These are phyloP conservation scores for Poeciliopsis prolifica DNA, from an alignment of 2,113 vertebrate genomes.

Conservation along the genomic window DNA sequence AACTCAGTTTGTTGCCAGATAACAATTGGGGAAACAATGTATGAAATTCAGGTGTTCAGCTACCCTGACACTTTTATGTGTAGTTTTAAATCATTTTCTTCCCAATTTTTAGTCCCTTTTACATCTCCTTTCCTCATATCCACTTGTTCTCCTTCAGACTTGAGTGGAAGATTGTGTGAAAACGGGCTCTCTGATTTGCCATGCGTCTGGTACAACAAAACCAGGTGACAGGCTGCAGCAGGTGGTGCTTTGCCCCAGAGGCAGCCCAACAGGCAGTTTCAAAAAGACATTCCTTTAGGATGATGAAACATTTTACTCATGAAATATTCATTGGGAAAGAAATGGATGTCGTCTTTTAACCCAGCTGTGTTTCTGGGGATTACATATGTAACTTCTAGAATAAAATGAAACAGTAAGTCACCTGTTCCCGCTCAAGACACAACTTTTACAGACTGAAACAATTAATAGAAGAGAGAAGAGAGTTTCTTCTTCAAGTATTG, in stretches of 20 bases:
- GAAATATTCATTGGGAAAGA: conserved; percentile 21
- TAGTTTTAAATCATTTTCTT: not conserved
- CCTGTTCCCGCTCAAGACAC: not conserved
- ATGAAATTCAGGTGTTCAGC: conserved; percentile 3
- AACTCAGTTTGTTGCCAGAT: not conserved
- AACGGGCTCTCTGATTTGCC: not conserved
- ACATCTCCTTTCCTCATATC: conserved; percentile 18
- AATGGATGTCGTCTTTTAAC: conserved; percentile 3
- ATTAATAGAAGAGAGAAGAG: conserved; percentile 3
- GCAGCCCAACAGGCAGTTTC: conserved; percentile 32
- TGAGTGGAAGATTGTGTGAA: conserved; percentile 8
- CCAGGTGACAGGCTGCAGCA: conserved; percentile 51
- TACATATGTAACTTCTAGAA: not conserved
- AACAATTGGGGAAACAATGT: not conserved
- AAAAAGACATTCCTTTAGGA: conserved; percentile 38
- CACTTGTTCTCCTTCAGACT: conserved; percentile 7
- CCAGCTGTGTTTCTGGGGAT: not conserved
- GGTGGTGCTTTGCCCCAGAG: conserved; percentile 48
- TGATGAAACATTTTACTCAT: conserved; percentile 42
- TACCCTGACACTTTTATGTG: conserved; percentile 29
- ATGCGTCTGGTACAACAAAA: conserved; percentile 14
- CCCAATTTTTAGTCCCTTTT: not conserved
- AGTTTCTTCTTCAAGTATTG: conserved; percentile 21
- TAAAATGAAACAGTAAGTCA: not conserved
- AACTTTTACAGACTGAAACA: not conserved